phyloP scores from a whole-genome alignment of 1,140 invertebrate species.

The Odontomachus brunneus region DNA sequence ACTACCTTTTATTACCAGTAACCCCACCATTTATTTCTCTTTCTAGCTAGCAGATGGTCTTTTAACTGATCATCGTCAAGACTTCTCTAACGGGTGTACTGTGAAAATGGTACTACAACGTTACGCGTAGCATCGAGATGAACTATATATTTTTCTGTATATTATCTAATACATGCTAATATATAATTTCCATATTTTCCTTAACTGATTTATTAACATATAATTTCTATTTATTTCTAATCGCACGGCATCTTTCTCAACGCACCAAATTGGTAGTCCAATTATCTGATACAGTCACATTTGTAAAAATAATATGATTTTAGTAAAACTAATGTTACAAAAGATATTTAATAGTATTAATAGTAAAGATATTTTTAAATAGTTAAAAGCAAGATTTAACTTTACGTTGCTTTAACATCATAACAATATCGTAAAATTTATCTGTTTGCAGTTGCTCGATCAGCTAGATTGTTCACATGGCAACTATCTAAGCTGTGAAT shows the following conservation, averaged over 20 bases:
- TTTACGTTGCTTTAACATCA: no score
- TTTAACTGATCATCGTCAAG: conserved; percentile 1
- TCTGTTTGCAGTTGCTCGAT: background rate
- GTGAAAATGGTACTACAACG: background rate
- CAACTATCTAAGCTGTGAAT: background rate
- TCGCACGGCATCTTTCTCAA: no score
- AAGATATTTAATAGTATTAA: no score
- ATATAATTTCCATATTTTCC: background rate
- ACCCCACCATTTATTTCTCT: background rate
- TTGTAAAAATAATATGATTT: conserved; percentile 18
- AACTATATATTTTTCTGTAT: background rate
- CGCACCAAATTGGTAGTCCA: no score
- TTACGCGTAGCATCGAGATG: background rate
- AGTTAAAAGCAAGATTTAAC: no score
- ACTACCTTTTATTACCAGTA: conserved; percentile 20
- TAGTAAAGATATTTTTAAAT: no score
- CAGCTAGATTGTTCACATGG: background rate
- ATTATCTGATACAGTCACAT: background rate
- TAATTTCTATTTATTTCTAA: no score
- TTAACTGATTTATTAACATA: no score
- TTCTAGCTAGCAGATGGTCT: conserved; percentile 1
- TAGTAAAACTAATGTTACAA: conserved; percentile 8
- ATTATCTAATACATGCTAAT: background rate
- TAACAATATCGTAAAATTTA: no score
- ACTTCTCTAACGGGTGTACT: background rate